A percentile compares a stretch with the other conserved stretches of the same genome.
These are phyloP conservation scores for Chinchilla lanigera DNA, from an alignment of 2,113 vertebrate genomes.

Conservation along the genomic window DNA sequence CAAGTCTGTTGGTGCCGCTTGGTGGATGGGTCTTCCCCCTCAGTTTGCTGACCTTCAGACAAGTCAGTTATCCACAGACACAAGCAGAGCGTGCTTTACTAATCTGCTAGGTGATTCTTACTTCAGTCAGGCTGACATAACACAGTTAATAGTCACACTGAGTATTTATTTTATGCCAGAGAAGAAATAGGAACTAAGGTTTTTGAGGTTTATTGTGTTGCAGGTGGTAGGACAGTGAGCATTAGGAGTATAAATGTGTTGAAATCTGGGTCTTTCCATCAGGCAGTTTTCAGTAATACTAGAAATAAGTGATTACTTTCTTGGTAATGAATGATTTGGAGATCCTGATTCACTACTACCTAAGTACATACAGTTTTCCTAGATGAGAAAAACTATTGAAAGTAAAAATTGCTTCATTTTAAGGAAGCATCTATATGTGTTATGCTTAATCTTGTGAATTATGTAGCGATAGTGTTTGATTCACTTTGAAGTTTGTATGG, in stretches of 20 bases:
- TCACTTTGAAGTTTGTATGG: conserved; percentile 22
- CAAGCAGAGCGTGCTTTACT: neutral
- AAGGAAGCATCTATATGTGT: neutral
- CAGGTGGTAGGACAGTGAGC: neutral
- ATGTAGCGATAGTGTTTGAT: conserved; percentile 28
- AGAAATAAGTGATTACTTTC: neutral
- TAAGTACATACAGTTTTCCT: neutral
- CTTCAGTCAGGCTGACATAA: neutral
- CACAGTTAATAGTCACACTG: neutral
- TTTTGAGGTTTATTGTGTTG: conserved; percentile 21
- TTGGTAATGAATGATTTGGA: conserved; percentile 27
- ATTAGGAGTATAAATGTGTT: neutral
- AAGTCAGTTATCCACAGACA: neutral
- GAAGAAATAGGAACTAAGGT: neutral
- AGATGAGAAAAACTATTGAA: conserved; percentile 21
- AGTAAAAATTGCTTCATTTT: conserved; percentile 39
- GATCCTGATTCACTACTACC: neutral
- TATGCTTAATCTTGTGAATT: neutral
- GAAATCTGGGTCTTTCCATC: conserved; percentile 24
- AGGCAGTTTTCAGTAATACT: neutral
- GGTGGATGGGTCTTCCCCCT: neutral
- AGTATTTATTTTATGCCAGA: neutral
- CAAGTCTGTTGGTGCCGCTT: neutral
- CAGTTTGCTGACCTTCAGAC: neutral
- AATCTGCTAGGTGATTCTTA: neutral